Base-by-base conservation (phyloP, 2,113 vertebrate species). In the Trematocara stigmaticum region DNA sequence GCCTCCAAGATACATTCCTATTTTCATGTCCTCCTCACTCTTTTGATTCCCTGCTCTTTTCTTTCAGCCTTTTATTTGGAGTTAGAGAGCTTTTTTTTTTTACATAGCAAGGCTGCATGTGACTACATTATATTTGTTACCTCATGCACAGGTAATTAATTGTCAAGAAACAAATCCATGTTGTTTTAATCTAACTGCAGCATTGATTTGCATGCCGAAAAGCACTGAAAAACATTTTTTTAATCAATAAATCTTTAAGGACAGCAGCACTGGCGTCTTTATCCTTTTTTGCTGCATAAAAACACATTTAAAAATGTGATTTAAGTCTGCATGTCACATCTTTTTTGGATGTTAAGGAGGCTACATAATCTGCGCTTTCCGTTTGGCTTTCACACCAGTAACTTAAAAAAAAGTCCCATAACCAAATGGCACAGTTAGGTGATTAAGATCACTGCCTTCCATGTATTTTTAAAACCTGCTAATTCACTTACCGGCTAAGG, bases 1-100 rank as follows among this genome's bases (percentile, higher is more conserved):
- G 91, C 94, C 89, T 90, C 69, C 78, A 81, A 94, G 84, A 91
- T 85, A 78, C 91, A 89, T 90, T 93, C 79, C 86, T 89, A 82
- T 94, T 89, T 89, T 78, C 84, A 86, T 78, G 88, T 93, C 89
- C 89, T 95, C 86, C 45, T 83, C 40, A 1, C 57, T 86, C 26
- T 42, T 88, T 89, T 61, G 34, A 85, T 82, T 84, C 71, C 83
- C 78, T 59, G 34, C 64, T 47, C 78, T 85, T 88, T 89, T 87
- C 53, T 90, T 90, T 93, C 83, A 93, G 90, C 83, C 55, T 91
- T 94, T 85, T 78, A 82, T 92, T 86, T 74, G 52, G 52, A 79
- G 79, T 88, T 84, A 42, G 12, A n/a, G 16, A 6, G 23, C 0
- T 79, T 76, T 80, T 0, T n/a, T 10, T 69, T 69, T 71, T 26